Evolutionary conservation across 2,113 vertebrate genomes (phyloP), one percentile per base, ranked within the genome.

Genomic region (Sorex araneus): DNA sequence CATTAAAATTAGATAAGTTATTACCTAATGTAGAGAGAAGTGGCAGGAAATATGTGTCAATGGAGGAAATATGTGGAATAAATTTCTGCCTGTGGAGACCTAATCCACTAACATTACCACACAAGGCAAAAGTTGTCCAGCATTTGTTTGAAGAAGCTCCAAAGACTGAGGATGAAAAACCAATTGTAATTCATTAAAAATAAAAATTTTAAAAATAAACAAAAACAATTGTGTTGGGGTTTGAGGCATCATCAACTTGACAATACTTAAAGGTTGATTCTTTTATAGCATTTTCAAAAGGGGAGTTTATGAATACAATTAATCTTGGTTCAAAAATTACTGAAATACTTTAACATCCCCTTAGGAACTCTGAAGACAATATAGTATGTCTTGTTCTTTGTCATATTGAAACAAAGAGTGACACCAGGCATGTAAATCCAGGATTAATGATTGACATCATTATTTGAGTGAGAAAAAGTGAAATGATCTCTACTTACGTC

Each of bases 211-310:
- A 40, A 40, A 40, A 40, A 40, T n/a, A n/a, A n/a, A n/a, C n/a
- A 40, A 40, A 40, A 40, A 40, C 40, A 40, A 7, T 40, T 40
- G 40, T 40, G 40, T 40, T 40, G n/a, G 23, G 2, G 2, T 2
- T 4, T 64, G 23, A 27, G 34, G 27, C 4, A 66, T 45, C 21
- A 25, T 86, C 64, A 91, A 40, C 40, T 8, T 13, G 50, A 75
- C 40, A n/a, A 43, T n/a, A 70, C 89, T 70, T 80, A 75, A 76
- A 73, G 3, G 0, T 84, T 6, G 13, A 9, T 60, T 64, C 27
- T 86, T 67, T 43, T 78, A 75, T 23, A 80, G 89, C 12, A 87
- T 87, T 94, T 93, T 82, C n/a, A 34, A 83, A 13, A 74, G 66
- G 15, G 1, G 54, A 73, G 67, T 85, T 95, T 34, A 57, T 18